These are phyloP conservation scores for Brachyhypopomus occidentalis DNA, from an alignment of 2,113 vertebrate genomes.

Conservation along the genomic window DNA sequence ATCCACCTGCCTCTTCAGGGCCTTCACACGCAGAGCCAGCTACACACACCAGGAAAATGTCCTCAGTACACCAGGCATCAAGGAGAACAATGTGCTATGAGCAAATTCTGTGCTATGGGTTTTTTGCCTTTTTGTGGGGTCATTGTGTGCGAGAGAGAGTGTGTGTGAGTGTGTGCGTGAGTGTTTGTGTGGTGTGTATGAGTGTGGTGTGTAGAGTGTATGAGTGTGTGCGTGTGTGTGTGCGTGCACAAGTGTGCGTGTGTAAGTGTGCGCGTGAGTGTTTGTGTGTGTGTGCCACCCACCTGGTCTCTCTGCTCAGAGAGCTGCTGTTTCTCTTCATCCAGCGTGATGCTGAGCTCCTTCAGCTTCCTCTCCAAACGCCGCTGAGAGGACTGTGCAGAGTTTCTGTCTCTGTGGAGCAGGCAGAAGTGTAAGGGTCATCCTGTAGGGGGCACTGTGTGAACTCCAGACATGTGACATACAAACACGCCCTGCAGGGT, in stretches of 20 bases:
- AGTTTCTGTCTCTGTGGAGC: conserved; percentile 81
- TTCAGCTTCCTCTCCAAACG: conserved; percentile 92
- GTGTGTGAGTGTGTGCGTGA: background rate
- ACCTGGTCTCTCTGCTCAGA: conserved; percentile 93
- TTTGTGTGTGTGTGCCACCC: background rate
- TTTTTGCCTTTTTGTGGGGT: background rate
- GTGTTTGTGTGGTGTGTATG: background rate
- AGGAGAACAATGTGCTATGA: background rate
- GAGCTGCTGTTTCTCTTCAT: conserved; percentile 86
- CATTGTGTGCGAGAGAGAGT: background rate
- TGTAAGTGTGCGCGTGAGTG: background rate
- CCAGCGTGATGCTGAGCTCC: conserved; percentile 87
- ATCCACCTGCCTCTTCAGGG: conserved; percentile 92
- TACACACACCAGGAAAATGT: conserved; percentile 64
- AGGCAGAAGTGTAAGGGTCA: background rate
- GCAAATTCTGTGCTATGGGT: background rate
- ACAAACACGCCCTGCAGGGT: background rate
- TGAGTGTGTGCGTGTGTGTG: background rate
- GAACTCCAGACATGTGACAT: background rate
- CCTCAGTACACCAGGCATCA: background rate
- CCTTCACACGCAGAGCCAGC: conserved; percentile 89
- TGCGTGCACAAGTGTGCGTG: conserved; percentile 1
- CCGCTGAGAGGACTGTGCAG: conserved; percentile 80
- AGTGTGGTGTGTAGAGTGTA: too few species aligned
- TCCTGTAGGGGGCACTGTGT: too few species aligned